A percentile compares a stretch with the other conserved stretches of the same genome.
Conservation (phyloP, 1,140 invertebrate genomes). For the Atopsyche davidsoni region DNA sequence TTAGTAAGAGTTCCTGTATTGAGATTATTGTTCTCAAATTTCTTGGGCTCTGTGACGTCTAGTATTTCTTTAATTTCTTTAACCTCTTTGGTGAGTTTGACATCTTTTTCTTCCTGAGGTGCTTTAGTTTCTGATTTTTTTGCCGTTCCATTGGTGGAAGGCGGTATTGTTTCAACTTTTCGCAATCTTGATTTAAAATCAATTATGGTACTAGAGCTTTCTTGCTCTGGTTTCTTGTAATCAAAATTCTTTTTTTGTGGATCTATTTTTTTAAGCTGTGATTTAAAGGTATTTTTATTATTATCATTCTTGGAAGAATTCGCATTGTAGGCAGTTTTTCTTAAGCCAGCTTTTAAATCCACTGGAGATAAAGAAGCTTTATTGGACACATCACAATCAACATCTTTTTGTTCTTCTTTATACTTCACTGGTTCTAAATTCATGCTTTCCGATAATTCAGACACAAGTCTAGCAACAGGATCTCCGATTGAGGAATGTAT, state of each 20-base stretch:
- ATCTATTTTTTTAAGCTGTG: conserved; percentile 64
- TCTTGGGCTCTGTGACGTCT: conserved; percentile 42
- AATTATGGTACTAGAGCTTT: conserved; percentile 58
- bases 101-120: conserved; percentile 38
- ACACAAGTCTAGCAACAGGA: conserved; percentile 72
- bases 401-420: conserved; percentile 17
- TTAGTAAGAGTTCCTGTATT: conserved; percentile 42
- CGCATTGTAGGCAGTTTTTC: conserved; percentile 40
- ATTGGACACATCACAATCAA: conserved; percentile 33
- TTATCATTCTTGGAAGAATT: conserved; percentile 34
- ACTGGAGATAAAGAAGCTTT: conserved; percentile 37
- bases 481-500: conserved; percentile 48
- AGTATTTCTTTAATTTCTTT: conserved; percentile 24
- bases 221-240: conserved; percentile 48
- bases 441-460: conserved; percentile 61
- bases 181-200: conserved; percentile 80
- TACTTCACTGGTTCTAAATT: conserved; percentile 43
- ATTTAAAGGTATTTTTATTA: conserved; percentile 48
- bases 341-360: conserved; percentile 49
- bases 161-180: conserved; percentile 61
- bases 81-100: conserved; percentile 32
- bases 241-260: conserved; percentile 46
- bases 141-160: conserved; percentile 39
- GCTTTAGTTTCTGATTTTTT: conserved; percentile 45
- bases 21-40: conserved; percentile 49